Evolutionary conservation across 2,113 vertebrate genomes (phyloP), one percentile per base, ranked within the genome.

Genomic region (Erinaceus europaeus): DNA sequence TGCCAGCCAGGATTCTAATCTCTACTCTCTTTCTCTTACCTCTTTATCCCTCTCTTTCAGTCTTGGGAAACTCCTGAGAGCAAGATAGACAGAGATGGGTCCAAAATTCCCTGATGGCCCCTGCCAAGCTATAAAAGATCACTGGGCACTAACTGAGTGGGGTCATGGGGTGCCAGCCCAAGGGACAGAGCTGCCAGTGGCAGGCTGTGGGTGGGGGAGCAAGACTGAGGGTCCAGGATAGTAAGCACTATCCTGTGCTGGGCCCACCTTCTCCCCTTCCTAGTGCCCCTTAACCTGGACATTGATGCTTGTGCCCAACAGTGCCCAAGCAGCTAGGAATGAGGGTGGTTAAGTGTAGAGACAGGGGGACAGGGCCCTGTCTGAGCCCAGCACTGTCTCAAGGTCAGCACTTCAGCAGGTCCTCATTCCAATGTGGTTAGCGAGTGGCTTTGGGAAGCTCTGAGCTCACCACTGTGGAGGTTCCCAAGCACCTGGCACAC

Each of bases 401-500:
- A 78, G 62, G 48, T 87, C 87, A 90, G 89, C 71, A 55, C 48
- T 40, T 38, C 53, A 50, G 48, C 52, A 25, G 27, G 40, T 61
- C 42, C 64, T 67, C 62, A 62, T 96, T 94, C 93, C 73, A 1
- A 91, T 88, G 42, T 29, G 40, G 15, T 94, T 84, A 90, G 62
- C 85, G 40, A 92, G 71, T 29, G 50, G 94, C 91, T 93, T 80
- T 90, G 65, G 86, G 93, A 91, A 91, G 81, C 84, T 90, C 88
- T 91, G 90, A 94, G 86, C 67, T 91, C 91, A 93, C 57, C 46
- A 8, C 27, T 27, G 42, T 42, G 83, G 69, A 50, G 36, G 38
- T 75, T 75, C 52, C 80, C 71, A 79, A 92, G 86, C 95, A 95
- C 92, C 95, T 90, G 10, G 91, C 32, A 3, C 83, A 75, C 92